Evolutionary conservation across 1,140 invertebrate species (phyloP).

Genomic region (Danaus melanippus): DNA sequence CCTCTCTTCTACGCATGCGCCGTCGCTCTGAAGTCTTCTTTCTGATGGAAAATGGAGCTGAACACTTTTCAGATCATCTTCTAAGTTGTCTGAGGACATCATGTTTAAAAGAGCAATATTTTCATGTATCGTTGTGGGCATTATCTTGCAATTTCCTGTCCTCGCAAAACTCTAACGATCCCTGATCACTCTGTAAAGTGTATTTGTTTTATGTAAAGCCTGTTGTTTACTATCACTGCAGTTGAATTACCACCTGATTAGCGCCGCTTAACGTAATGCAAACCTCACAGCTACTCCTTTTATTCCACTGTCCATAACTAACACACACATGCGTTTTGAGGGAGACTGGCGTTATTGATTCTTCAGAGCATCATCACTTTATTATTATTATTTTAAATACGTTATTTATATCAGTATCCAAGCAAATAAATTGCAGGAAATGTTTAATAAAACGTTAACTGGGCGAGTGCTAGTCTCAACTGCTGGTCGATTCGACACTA

Average conservation of each 20-base stretch:
- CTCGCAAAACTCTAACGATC: neutral
- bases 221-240: conserved; percentile 7
- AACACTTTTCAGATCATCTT: conserved; percentile 94
- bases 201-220: neutral
- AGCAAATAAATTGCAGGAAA: conserved; percentile 43
- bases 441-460: conserved; percentile 54
- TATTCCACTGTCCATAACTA: conserved; percentile 16
- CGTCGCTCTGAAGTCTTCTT: conserved; percentile 81
- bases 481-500: conserved; percentile 50
- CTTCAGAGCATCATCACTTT: conserved; percentile 25
- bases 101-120: conserved; percentile 63
- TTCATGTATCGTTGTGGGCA: conserved; percentile 60
- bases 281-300: conserved; percentile 9
- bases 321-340: conserved; percentile 9
- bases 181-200: neutral
- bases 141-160: conserved; percentile 23
- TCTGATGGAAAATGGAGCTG: conserved; percentile 88
- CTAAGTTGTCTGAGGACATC: conserved; percentile 91
- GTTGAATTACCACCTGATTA: conserved; percentile 18
- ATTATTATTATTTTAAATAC: conserved; percentile 23
- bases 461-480: conserved; percentile 38
- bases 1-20: conserved; percentile 77
- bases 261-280: conserved; percentile 38
- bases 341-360: no score
- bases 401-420: conserved; percentile 24